Evolutionary conservation across 64 coral and sea anemone genomes (phyloP).

Genomic region (Porites australiensis): DNA sequence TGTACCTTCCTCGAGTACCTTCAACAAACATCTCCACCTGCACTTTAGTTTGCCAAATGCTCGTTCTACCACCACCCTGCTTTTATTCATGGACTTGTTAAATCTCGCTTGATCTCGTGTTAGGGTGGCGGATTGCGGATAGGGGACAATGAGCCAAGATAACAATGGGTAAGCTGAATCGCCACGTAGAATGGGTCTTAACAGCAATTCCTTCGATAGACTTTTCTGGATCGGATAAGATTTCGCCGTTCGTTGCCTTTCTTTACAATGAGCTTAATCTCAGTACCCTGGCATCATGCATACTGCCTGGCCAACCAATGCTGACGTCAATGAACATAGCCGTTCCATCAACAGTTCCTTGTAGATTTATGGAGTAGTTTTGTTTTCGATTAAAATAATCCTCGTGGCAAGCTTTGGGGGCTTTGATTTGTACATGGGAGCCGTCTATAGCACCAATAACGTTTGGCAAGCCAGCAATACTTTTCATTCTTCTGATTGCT

Average conservation of each 20-base stretch:
- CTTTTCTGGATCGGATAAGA: conserved; percentile 3
- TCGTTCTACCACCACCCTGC: background rate
- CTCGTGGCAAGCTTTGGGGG: no score
- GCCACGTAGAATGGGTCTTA: conserved; percentile 26
- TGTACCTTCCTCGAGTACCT: conserved; percentile 29
- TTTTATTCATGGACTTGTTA: conserved; percentile 21
- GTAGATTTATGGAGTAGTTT: conserved; percentile 28
- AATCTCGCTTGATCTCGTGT: conserved; percentile 21
- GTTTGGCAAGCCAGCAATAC: conserved; percentile 36
- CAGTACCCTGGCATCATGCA: no score
- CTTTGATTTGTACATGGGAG: no score
- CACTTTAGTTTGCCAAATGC: conserved; percentile 15
- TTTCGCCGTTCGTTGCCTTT: background rate
- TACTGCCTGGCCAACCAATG: conserved; percentile 52
- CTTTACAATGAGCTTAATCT: no score
- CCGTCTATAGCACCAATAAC: conserved; percentile 49
- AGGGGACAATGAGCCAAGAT: conserved; percentile 39
- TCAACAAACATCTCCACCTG: background rate
- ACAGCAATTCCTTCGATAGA: background rate
- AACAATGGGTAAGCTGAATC: conserved; percentile 41
- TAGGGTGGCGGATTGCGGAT: conserved; percentile 11
- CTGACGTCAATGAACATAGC: conserved; percentile 37
- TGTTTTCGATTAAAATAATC: conserved; percentile 30
- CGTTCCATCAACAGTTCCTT: background rate
- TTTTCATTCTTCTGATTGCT: conserved; percentile 52